phyloP scores from a whole-genome alignment of 2,113 vertebrate genomes.

The Stigmatopora nigra region DNA sequence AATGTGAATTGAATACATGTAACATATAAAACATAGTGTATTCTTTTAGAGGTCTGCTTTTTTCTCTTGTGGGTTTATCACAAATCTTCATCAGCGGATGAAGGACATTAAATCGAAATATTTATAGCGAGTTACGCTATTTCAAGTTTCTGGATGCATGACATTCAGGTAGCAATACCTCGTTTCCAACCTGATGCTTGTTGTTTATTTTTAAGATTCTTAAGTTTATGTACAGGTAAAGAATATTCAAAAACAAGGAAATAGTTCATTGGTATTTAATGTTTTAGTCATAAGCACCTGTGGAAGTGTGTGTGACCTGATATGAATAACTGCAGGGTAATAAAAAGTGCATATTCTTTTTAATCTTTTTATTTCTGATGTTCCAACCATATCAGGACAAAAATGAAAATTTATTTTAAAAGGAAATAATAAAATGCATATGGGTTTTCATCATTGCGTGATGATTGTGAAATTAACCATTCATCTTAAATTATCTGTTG shows the following conservation, averaged over 20 bases:
- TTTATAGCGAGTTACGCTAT: background rate
- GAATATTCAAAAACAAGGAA: slow-evolving; percentile 1
- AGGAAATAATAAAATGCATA: background rate
- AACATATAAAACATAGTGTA: background rate
- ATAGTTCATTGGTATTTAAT: background rate
- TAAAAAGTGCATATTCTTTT: background rate
- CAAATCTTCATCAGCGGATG: background rate
- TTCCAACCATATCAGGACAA: background rate
- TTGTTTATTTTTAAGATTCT: background rate
- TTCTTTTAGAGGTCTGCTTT: background rate
- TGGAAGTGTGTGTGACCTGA: slow-evolving; percentile 14
- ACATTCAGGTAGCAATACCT: background rate
- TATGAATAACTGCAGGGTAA: slow-evolving; percentile 13
- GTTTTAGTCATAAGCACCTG: slow-evolving; percentile 13
- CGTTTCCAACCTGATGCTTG: slow-evolving; percentile 5
- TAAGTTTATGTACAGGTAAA: background rate
- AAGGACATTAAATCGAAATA: background rate
- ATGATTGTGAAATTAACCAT: too few species aligned
- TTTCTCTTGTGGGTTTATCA: background rate
- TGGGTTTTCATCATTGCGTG: background rate
- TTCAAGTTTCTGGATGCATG: background rate
- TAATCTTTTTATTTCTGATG: background rate
- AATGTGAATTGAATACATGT: background rate
- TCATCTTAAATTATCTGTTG: too few species aligned
- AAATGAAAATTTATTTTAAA: background rate